Percentiles rank a stretch among this genome's conserved stretches.
Evolutionary conservation across 2,888 invertebrate genomes (phyloP).

Genomic region (Ecliptopera silaceata): DNA sequence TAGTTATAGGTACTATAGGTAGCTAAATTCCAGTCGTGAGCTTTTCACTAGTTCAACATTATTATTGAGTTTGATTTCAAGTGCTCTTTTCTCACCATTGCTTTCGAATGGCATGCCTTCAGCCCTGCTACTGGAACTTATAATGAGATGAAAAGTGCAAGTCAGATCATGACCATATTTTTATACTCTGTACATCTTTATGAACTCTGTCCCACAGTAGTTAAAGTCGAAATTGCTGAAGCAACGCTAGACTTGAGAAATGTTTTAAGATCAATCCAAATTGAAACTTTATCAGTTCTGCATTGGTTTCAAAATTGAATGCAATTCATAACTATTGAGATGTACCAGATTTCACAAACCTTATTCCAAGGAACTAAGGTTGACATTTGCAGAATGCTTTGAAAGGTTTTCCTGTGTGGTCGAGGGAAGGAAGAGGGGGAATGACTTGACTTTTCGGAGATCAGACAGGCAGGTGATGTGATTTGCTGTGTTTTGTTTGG

Average conservation of each 20-base stretch:
- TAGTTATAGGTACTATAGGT: neutral
- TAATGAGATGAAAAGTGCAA: conserved; percentile 46
- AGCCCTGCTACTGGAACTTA: conserved; percentile 38
- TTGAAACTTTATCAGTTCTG: conserved; percentile 6
- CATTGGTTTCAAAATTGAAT: conserved; percentile 8
- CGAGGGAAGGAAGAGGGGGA: conserved; percentile 19
- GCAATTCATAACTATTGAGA: neutral
- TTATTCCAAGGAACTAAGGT: conserved; percentile 1
- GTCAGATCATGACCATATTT: conserved; percentile 34
- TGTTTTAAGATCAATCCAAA: neutral
- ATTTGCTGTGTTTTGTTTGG: conserved; percentile 35
- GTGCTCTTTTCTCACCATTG: conserved; percentile 33
- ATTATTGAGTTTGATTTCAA: conserved; percentile 27
- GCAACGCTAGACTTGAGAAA: neutral
- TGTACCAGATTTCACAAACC: neutral
- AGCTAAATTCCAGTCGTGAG: neutral
- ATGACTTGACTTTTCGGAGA: conserved; percentile 31
- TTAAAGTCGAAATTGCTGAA: conserved; percentile 2
- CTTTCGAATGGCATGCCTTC: conserved; percentile 23
- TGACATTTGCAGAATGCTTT: neutral
- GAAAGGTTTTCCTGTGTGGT: conserved; percentile 10
- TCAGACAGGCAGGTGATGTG: conserved; percentile 25
- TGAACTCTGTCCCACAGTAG: neutral
- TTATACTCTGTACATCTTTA: neutral
- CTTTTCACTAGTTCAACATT: neutral